Evolutionary conservation across 35 echinoderm and acorn worm species (phyloP).

Genomic region (Ophiothrix spiculata): DNA sequence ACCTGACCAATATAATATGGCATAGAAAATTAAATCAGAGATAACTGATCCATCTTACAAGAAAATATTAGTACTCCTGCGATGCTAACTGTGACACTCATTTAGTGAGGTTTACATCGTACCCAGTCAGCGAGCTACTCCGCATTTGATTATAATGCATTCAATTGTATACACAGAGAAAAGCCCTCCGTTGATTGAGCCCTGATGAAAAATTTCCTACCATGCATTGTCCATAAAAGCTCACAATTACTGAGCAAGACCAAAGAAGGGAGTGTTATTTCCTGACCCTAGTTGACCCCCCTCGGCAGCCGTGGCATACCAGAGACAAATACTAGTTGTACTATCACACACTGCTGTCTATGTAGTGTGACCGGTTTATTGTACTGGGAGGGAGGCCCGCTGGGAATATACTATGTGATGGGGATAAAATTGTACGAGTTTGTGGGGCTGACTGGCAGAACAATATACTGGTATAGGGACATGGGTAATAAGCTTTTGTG

Average conservation of each 20-base stretch:
- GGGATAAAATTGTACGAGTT: neutral
- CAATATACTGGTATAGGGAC: neutral
- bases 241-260: conserved; percentile 3
- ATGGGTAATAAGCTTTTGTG: neutral
- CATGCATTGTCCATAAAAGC: conserved; percentile 15
- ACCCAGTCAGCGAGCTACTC: too few species aligned
- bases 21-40: too few species aligned
- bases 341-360: neutral
- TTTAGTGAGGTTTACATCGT: too few species aligned
- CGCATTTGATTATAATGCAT: conserved; percentile 2
- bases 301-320: neutral
- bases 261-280: conserved; percentile 9
- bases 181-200: neutral
- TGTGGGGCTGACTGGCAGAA: neutral
- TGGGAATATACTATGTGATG: neutral
- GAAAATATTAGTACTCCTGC: too few species aligned
- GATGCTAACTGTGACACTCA: too few species aligned
- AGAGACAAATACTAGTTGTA: conserved; percentile 8
- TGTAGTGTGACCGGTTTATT: neutral
- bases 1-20: too few species aligned
- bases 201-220: neutral
- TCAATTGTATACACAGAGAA: conserved; percentile 3
- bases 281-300: conserved; percentile 5
- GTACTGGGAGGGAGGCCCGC: conserved; percentile 1
- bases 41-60: too few species aligned